Conservation (phyloP, 1,140 invertebrate species). For the Drosophila bocki region DNA sequence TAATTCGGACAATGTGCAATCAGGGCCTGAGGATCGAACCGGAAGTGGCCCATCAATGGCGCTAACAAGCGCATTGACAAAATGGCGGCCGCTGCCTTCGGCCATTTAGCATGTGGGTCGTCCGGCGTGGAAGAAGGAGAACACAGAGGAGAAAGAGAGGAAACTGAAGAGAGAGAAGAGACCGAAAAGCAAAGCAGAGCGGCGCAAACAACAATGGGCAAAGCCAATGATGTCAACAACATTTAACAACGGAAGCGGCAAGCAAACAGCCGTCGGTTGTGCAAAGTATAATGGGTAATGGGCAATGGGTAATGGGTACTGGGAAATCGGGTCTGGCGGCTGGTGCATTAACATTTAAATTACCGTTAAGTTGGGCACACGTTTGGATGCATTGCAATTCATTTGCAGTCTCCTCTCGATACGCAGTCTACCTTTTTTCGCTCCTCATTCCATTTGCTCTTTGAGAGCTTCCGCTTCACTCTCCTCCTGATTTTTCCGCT, state of each 20-base stretch:
- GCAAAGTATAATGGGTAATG: slow-evolving; percentile 3
- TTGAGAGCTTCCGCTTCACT: slow-evolving; percentile 12
- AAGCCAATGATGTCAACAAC: slow-evolving; percentile 67
- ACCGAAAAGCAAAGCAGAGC: slow-evolving; percentile 2
- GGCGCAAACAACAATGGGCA: slow-evolving; percentile 43
- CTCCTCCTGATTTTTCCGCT: background rate
- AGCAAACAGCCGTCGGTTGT: slow-evolving; percentile 39
- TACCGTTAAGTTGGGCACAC: slow-evolving; percentile 67
- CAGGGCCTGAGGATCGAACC: slow-evolving; percentile 21
- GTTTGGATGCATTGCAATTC: slow-evolving; percentile 65
- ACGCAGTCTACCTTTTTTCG: slow-evolving; percentile 41
- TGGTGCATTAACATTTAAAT: slow-evolving; percentile 69
- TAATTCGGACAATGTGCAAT: slow-evolving; percentile 22
- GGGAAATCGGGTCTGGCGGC: slow-evolving; percentile 12
- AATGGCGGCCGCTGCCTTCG: slow-evolving; percentile 45
- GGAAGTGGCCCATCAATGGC: slow-evolving; percentile 45
- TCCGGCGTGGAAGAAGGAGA: background rate
- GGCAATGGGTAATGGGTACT: background rate
- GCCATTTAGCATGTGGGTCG: slow-evolving; percentile 50
- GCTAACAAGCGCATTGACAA: slow-evolving; percentile 59
- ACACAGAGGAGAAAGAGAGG: background rate
- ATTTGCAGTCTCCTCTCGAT: slow-evolving; percentile 51
- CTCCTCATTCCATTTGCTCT: slow-evolving; percentile 45
- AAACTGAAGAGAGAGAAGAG: background rate
- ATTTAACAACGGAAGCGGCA: slow-evolving; percentile 57